Conservation (phyloP, 2,888 invertebrate species). For the Andrena fulva region DNA sequence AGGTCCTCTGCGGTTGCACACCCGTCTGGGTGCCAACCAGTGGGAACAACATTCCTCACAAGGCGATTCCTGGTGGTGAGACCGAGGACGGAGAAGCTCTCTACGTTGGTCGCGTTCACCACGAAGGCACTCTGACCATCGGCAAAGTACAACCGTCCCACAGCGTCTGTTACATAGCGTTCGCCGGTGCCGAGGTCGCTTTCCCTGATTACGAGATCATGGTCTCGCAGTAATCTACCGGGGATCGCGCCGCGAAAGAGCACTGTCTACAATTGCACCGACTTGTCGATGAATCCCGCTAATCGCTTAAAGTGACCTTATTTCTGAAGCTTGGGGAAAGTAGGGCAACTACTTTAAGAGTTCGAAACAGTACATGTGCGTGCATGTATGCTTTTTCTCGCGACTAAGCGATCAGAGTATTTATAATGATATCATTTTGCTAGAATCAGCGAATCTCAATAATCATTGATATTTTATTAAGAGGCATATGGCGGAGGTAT, state of each 20-base stretch:
- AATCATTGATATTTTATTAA: slow-evolving; percentile 16
- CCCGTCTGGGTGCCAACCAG: slow-evolving; percentile 87
- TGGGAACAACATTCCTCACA: slow-evolving; percentile 89
- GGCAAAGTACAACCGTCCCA: slow-evolving; percentile 95
- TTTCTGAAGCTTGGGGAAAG: not conserved
- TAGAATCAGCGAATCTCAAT: slow-evolving; percentile 6
- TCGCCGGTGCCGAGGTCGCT: slow-evolving; percentile 91
- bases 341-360: not conserved
- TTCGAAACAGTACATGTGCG: not conserved
- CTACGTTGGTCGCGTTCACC: slow-evolving; percentile 91
- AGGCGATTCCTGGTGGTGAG: slow-evolving; percentile 90
- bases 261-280: slow-evolving; percentile 31
- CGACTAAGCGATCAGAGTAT: not conserved
- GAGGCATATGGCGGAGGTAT: no score
- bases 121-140: slow-evolving; percentile 91
- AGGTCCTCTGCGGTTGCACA: slow-evolving; percentile 84
- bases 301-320: slow-evolving; percentile 8
- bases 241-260: not conserved
- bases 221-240: slow-evolving; percentile 82
- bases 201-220: slow-evolving; percentile 94
- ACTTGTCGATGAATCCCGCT: slow-evolving; percentile 50
- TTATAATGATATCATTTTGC: not conserved
- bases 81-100: slow-evolving; percentile 92
- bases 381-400: not conserved
- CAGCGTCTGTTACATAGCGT: slow-evolving; percentile 93